phyloP scores from a whole-genome alignment of 2,797 vertebrate genomes.

The Bucorvus abyssinicus region DNA sequence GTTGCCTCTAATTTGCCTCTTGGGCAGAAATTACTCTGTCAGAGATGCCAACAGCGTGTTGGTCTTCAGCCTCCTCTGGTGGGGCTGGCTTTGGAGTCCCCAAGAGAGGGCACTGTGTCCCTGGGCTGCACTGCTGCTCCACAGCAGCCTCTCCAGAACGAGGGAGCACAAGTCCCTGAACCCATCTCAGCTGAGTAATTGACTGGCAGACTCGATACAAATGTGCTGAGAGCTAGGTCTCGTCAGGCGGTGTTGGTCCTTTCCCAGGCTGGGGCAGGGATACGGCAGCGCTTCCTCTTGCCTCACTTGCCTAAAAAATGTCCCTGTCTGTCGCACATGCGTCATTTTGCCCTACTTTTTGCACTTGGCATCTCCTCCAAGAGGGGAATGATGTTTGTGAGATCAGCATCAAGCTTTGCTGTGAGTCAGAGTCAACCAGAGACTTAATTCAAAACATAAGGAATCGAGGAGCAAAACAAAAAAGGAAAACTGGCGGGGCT shows the following conservation, averaged over 20 bases:
- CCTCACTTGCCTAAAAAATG: neutral
- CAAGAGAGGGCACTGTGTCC: slow-evolving; percentile 55
- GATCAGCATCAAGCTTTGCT: neutral
- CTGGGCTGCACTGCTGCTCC: neutral
- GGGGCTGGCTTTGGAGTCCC: neutral
- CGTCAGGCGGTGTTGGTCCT: neutral
- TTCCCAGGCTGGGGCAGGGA: neutral
- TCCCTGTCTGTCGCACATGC: neutral
- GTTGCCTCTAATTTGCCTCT: neutral
- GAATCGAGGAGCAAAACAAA: neutral
- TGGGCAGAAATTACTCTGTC: rapidly evolving
- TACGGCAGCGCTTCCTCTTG: neutral
- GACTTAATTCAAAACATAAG: neutral
- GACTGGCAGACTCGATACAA: neutral
- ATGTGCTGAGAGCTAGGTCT: neutral
- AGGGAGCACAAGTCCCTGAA: neutral
- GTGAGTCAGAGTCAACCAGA: neutral
- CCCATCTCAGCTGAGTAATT: neutral
- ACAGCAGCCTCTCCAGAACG: neutral
- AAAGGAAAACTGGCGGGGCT: neutral
- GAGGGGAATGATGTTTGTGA: neutral
- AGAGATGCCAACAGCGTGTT: neutral
- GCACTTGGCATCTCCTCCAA: slow-evolving; percentile 5
- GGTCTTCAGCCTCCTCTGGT: neutral
- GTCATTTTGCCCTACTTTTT: neutral